Percentiles rank a stretch among this genome's conserved stretches.
Conservation (phyloP, 2,797 vertebrate species). For the Nyctibius grandis region DNA sequence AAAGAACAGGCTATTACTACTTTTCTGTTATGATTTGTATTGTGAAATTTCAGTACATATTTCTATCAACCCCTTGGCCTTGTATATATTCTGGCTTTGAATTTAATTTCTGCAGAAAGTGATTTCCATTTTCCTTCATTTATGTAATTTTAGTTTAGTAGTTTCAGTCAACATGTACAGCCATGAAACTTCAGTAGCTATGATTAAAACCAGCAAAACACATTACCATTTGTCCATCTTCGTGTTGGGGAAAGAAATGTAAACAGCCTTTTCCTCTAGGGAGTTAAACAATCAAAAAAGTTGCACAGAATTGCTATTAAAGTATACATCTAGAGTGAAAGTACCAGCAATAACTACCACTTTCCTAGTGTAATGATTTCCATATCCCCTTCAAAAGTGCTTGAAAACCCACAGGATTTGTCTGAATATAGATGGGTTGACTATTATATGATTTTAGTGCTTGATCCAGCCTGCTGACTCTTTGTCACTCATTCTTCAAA, state of each 20-base stretch:
- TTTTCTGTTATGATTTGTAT: slow-evolving; percentile 5
- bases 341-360: background rate
- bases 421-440: background rate
- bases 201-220: slow-evolving; percentile 7
- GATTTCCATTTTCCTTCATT: slow-evolving; percentile 57
- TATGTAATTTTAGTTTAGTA: background rate
- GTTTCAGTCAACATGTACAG: background rate
- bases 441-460: background rate
- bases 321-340: background rate
- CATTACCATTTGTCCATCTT: background rate
- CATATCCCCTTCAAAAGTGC: background rate
- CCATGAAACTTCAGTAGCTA: background rate
- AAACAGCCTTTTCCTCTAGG: background rate
- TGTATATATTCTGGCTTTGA: background rate
- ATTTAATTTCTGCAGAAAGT: slow-evolving; percentile 2
- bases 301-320: background rate
- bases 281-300: background rate
- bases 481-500: background rate
- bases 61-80: background rate
- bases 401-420: background rate
- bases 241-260: background rate
- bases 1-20: background rate
- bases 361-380: slow-evolving; percentile 8
- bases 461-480: background rate
- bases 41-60: background rate